Percentiles rank a stretch among this genome's conserved stretches.
phyloP scores from a whole-genome alignment of 2,888 invertebrate species.

The Cetonia aurata region DNA sequence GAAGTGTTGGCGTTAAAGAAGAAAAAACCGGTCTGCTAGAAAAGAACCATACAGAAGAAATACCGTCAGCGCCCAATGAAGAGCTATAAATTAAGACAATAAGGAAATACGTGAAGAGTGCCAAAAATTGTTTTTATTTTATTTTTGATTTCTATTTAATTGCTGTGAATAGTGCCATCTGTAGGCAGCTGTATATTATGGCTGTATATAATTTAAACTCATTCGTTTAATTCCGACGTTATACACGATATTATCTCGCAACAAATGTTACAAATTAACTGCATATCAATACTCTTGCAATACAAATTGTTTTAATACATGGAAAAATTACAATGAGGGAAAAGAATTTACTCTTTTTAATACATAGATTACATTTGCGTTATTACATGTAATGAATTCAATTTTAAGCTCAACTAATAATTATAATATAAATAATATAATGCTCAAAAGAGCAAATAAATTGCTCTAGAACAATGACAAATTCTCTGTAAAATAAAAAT shows the following conservation, averaged over 20 bases:
- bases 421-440: no score
- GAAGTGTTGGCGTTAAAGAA: slow-evolving; percentile 66
- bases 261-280: slow-evolving; percentile 14
- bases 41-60: slow-evolving; percentile 67
- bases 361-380: neutral
- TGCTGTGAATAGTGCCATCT: slow-evolving; percentile 67
- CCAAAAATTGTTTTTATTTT: slow-evolving; percentile 31
- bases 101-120: slow-evolving; percentile 23
- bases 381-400: no score
- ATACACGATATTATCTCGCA: slow-evolving; percentile 5
- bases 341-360: neutral
- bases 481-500: neutral
- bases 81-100: slow-evolving; percentile 42
- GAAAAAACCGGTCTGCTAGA: slow-evolving; percentile 71
- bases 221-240: slow-evolving; percentile 6
- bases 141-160: slow-evolving; percentile 53
- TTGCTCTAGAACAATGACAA: no score
- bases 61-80: slow-evolving; percentile 57
- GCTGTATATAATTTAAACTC: slow-evolving; percentile 25
- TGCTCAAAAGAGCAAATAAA: no score
- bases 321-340: neutral
- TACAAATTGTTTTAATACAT: neutral
- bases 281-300: slow-evolving; percentile 21
- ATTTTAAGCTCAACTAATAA: no score
- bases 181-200: slow-evolving; percentile 43